phyloP scores from a whole-genome alignment of 2,797 vertebrate genomes.

The Alca torda region DNA sequence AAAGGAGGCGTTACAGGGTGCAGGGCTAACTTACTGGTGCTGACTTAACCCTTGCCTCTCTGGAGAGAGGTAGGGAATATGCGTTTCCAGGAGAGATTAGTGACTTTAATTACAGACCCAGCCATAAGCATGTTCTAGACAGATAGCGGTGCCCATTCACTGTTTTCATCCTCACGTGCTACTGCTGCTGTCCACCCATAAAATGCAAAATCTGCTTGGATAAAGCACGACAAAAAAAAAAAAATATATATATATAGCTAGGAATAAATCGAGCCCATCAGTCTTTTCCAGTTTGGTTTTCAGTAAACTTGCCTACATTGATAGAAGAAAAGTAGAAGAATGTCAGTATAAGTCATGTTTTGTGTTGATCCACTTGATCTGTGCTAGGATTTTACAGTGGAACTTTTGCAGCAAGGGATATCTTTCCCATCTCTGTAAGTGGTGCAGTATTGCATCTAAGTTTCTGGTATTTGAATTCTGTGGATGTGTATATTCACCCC shows the following conservation, averaged over 20 bases:
- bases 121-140: background rate
- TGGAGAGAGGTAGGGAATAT: background rate
- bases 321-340: background rate
- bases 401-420: background rate
- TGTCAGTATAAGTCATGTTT: background rate
- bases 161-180: background rate
- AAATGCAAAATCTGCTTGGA: background rate
- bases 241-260: background rate
- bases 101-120: background rate
- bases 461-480: background rate
- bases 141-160: background rate
- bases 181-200: background rate
- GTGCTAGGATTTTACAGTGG: background rate
- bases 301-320: background rate
- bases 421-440: background rate
- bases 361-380: background rate
- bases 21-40: background rate
- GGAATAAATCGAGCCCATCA: background rate
- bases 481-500: background rate
- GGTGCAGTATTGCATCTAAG: background rate
- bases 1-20: conserved; percentile 50
- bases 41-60: conserved; percentile 67
- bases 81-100: background rate
- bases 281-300: background rate
- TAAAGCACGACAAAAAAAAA: background rate